Base-by-base conservation (phyloP, 2,888 invertebrate genomes). In the Asteroscopus sphinx region DNA sequence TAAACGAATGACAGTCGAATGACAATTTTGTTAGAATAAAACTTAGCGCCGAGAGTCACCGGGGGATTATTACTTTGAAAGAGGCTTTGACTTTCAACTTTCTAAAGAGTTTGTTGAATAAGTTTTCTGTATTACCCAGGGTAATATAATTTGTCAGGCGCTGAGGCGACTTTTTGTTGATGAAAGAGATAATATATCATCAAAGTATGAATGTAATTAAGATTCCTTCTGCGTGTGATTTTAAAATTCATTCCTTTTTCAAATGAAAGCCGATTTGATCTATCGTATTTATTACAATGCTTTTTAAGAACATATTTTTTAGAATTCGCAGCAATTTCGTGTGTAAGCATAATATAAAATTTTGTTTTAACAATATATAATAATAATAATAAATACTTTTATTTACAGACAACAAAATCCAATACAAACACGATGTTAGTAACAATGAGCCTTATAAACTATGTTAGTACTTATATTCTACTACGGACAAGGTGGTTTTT, bases 21-120 rank as follows among this genome's bases (percentile, higher is more conserved):
- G 75, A 80, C 79, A 80, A 83, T 81, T 81, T 78, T 65, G 78
- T 81, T 81, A 80, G 76, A 83, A 83, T 83, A 79, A 83, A 83
- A 87, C 81, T 81, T 83, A 79, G 73, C 71, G 75, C 77, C 74
- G 76, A 80, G 82, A 80, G 80, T 79, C 83, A 81, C 73, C 76
- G 65, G 77, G 79, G 83, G 84, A 87, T 89, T 86, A 87, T 86
- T 85, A 82, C 84, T 81, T 79, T 76, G 80, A 74, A 77, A 80
- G 82, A 81, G 81, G 83, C 87, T 87, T 85, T 87, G 87, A 87
- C 88, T 87, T 84, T 86, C 80, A 85, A 88, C 86, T 88, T 87
- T 85, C 74, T 81, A 81, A 87, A 86, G 84, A 88, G 85, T 88
- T 88, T 86, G 83, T 85, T 86, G 85, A 83, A 88, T 88, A 88